Conservation (phyloP, 2,888 invertebrate genomes). For the Nycteola revayana region DNA sequence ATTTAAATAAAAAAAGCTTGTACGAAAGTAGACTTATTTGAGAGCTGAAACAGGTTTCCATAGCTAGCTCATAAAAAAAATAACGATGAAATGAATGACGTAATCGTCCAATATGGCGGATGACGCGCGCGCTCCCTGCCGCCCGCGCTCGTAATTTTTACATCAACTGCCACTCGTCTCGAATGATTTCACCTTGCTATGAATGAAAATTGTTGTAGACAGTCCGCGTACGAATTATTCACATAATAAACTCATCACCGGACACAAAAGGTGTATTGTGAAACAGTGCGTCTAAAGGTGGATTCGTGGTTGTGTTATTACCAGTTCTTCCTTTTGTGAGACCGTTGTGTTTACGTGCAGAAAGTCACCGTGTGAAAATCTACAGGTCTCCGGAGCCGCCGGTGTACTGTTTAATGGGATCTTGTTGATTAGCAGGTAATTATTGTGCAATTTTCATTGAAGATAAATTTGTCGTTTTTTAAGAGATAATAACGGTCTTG, state of each 20-base stretch:
- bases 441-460: conserved; percentile 22
- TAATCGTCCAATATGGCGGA: conserved; percentile 78
- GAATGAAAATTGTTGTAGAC: conserved; percentile 71
- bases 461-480: conserved; percentile 19
- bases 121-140: conserved; percentile 71
- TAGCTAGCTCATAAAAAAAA: conserved; percentile 32
- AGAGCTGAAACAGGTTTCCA: conserved; percentile 24
- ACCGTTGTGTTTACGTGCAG: conserved; percentile 75
- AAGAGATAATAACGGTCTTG: conserved; percentile 12
- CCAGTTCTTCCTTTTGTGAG: conserved; percentile 75
- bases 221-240: conserved; percentile 51
- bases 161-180: conserved; percentile 62
- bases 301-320: conserved; percentile 68
- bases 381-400: conserved; percentile 53
- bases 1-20: too few relatives aligned
- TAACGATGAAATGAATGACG: conserved; percentile 64
- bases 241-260: conserved; percentile 51
- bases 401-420: conserved; percentile 74
- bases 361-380: conserved; percentile 51
- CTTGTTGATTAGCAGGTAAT: conserved; percentile 74
- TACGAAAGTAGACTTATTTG: too few relatives aligned
- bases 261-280: conserved; percentile 57
- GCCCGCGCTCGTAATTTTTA: conserved; percentile 62
- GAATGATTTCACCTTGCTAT: conserved; percentile 70
- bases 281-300: conserved; percentile 64